phyloP scores from a whole-genome alignment of 2,113 vertebrate genomes.

The Hippocampus abdominalis region DNA sequence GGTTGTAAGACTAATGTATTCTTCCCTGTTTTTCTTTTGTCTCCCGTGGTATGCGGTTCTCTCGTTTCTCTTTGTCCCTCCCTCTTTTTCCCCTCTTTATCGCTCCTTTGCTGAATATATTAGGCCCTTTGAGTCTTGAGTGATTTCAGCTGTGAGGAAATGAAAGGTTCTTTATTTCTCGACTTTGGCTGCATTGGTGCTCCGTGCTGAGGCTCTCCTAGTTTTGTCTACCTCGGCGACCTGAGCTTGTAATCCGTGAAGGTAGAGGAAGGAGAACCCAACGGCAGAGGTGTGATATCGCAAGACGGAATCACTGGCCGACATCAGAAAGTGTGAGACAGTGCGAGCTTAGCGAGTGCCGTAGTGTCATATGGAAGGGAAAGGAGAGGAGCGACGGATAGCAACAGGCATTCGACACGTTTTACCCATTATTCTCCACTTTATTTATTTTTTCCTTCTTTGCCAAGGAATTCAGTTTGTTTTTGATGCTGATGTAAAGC shows the following conservation, averaged over 20 bases:
- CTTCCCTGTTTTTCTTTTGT: conserved; percentile 30
- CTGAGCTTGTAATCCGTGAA: conserved; percentile 50
- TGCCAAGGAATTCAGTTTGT: conserved; percentile 11
- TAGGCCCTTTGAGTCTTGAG: conserved; percentile 54
- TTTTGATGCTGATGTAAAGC: conserved; percentile 24
- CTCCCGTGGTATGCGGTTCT: conserved; percentile 20
- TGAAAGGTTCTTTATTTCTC: conserved; percentile 68
- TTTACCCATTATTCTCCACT: conserved; percentile 50
- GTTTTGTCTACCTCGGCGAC: conserved; percentile 49
- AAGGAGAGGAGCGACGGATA: conserved; percentile 47
- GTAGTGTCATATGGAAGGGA: conserved; percentile 53
- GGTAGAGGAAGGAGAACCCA: conserved; percentile 45
- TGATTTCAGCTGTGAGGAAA: conserved; percentile 74
- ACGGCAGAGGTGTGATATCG: conserved; percentile 50
- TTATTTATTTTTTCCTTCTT: background rate
- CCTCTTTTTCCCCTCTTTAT: conserved; percentile 33
- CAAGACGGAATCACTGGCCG: conserved; percentile 34
- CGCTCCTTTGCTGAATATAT: conserved; percentile 37
- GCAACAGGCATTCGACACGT: conserved; percentile 64
- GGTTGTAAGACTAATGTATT: conserved; percentile 51
- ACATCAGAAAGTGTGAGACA: conserved; percentile 44
- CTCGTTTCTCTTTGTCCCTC: conserved; percentile 24
- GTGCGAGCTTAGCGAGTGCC: conserved; percentile 31
- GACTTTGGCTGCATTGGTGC: conserved; percentile 36
- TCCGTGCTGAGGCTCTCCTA: conserved; percentile 37